phyloP scores from a whole-genome alignment of 2,888 invertebrate genomes.

The Mactromeris polynyma region DNA sequence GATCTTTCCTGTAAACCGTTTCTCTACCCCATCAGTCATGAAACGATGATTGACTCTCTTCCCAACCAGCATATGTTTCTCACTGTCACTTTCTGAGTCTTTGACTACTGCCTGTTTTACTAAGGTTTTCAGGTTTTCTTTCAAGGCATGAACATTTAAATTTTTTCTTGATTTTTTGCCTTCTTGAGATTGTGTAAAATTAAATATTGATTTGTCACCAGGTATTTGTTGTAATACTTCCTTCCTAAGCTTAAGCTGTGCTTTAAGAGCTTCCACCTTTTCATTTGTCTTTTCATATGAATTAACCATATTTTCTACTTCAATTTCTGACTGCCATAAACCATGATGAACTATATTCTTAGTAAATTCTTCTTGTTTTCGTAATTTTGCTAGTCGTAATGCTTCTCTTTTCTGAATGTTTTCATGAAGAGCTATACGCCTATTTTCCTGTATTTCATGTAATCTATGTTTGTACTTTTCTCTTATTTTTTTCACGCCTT shows the following conservation, averaged over 20 bases:
- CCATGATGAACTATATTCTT: conserved; percentile 49
- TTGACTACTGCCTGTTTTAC: conserved; percentile 39
- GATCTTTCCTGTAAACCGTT: conserved; percentile 57
- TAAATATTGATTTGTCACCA: conserved; percentile 29
- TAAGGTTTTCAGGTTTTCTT: conserved; percentile 39
- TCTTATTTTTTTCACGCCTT: conserved; percentile 38
- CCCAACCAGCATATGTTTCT: conserved; percentile 49
- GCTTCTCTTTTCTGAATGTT: conserved; percentile 44
- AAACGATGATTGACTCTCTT: conserved; percentile 47
- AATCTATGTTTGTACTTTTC: conserved; percentile 44
- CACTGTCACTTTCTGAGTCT: conserved; percentile 19
- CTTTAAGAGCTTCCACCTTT: conserved; percentile 42
- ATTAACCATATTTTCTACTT: conserved; percentile 52
- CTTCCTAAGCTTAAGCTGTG: conserved; percentile 53
- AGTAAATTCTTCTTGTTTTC: conserved; percentile 41
- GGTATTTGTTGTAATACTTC: conserved; percentile 44
- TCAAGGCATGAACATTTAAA: conserved; percentile 37
- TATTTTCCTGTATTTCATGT: conserved; percentile 37
- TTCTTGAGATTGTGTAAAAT: conserved; percentile 6
- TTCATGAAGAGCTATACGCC: conserved; percentile 33
- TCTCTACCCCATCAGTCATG: conserved; percentile 21
- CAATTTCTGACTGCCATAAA: conserved; percentile 43
- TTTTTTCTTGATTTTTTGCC: conserved; percentile 30
- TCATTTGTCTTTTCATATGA: conserved; percentile 37
- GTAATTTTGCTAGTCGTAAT: conserved; percentile 32